Evolutionary conservation across 2,113 vertebrate genomes (phyloP).

Genomic region (Tympanuchus pallidicinctus): DNA sequence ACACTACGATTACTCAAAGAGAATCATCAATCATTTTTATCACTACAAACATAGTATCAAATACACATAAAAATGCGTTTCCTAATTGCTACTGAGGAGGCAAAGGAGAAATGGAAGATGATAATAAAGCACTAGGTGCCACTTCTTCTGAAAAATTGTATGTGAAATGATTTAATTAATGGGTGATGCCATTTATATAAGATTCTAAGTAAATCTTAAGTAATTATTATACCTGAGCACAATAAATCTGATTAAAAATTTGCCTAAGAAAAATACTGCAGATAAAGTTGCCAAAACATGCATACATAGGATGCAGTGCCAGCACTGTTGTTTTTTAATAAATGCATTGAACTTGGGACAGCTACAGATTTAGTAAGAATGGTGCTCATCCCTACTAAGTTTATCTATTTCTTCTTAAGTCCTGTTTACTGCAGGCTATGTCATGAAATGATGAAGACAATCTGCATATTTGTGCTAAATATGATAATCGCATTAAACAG

Average conservation of each 20-base stretch:
- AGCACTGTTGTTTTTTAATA: too few relatives aligned
- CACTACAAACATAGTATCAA: conserved; percentile 26
- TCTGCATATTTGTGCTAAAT: background rate
- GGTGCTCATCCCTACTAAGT: background rate
- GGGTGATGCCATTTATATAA: background rate
- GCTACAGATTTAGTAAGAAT: background rate
- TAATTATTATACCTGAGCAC: background rate
- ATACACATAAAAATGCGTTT: conserved; percentile 2
- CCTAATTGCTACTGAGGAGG: conserved; percentile 50
- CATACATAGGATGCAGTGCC: background rate
- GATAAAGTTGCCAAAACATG: conserved; percentile 19
- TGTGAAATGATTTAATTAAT: background rate
- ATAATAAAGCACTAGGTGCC: conserved; percentile 41
- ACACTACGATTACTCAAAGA: background rate
- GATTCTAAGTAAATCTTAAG: conserved; percentile 7
- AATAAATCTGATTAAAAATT: background rate
- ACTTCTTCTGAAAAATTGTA: conserved; percentile 23
- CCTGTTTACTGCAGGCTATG: background rate
- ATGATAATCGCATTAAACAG: background rate
- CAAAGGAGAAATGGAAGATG: conserved; percentile 12
- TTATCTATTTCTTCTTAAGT: background rate
- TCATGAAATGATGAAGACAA: background rate
- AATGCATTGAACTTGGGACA: background rate
- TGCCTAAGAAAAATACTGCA: background rate
- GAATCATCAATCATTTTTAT: conserved; percentile 52